These are phyloP conservation scores for Spermophilus dauricus DNA, from an alignment of 2,113 vertebrate genomes.

Conservation along the genomic window DNA sequence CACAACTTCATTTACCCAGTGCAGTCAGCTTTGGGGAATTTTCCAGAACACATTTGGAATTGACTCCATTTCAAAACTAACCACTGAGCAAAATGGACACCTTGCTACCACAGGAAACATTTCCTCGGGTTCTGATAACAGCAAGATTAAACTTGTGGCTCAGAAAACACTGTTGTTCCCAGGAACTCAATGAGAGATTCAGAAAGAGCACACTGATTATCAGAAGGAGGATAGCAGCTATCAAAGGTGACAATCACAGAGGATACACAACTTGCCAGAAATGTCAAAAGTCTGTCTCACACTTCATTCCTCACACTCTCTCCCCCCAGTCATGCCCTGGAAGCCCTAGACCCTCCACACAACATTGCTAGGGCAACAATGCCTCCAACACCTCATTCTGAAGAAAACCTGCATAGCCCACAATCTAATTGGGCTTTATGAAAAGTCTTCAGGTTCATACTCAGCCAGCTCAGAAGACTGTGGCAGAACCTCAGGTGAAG, in stretches of 20 bases:
- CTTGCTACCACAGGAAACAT: background rate
- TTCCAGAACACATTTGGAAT: background rate
- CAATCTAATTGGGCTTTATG: constrained; percentile 30
- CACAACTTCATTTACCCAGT: background rate
- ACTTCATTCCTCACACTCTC: background rate
- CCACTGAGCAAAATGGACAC: background rate
- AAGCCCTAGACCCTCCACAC: background rate
- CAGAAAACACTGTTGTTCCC: background rate
- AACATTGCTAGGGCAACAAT: background rate
- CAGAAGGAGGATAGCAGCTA: background rate
- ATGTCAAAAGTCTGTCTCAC: background rate
- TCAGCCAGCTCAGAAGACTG: background rate
- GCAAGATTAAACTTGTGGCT: background rate
- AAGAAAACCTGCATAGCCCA: background rate
- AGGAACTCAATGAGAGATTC: background rate
- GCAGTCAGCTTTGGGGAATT: background rate
- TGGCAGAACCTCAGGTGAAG: background rate
- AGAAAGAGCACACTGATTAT: background rate
- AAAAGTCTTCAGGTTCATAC: background rate
- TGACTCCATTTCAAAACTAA: background rate
- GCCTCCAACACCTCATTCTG: background rate
- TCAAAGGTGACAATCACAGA: background rate
- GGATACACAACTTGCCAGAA: background rate
- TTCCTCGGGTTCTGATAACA: background rate
- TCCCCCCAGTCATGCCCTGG: background rate